Evolutionary conservation across 2,888 invertebrate genomes (phyloP), one percentile per base, ranked within the genome.

Genomic region (Apodemia mormo): DNA sequence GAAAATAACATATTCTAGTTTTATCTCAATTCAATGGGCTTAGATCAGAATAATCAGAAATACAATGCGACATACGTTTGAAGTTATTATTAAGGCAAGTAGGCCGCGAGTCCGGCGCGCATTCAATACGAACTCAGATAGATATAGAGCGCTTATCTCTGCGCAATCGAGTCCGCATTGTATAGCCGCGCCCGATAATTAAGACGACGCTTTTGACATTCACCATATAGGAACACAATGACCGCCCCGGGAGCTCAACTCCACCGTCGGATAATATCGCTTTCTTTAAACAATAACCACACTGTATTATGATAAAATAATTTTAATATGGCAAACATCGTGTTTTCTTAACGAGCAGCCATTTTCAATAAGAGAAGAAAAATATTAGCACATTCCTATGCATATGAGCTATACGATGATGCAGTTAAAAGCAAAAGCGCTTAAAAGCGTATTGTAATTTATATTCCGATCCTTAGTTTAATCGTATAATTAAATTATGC

Each of bases 181-280:
- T 92, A 86, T 87, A 80, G 88, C 89, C 86, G 89, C 88, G 85
- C 88, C 90, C 87, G 93, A 92, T 93, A 92, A 93, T 92, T 92
- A 93, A 93, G 93, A 92, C 92, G 91, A 92, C 89, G 90, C 86
- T 92, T 93, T 92, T 93, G 93, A 93, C 92, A 92, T 91, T 92
- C 90, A 86, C 93, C 92, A 90, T 93, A 93, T 92, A 92, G 89
- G 92, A 92, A 90, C 88, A 93, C 92, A 93, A 93, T 92, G 91
- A 92, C 85, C 89, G 92, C 92, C 88, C 86, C 91, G 87, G 90
- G 91, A 90, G 88, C 82, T 83, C 79, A 80, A 71, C 81, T 80
- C 75, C 79, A 81, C 82, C 84, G 81, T 85, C 85, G 89, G 91
- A 92, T 92, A 88, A 83, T 88, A 91, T 92, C 91, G 89, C 86